These are phyloP conservation scores for Drosophila pectinifera DNA, from an alignment of 1,140 invertebrate genomes.

Conservation along the genomic window DNA sequence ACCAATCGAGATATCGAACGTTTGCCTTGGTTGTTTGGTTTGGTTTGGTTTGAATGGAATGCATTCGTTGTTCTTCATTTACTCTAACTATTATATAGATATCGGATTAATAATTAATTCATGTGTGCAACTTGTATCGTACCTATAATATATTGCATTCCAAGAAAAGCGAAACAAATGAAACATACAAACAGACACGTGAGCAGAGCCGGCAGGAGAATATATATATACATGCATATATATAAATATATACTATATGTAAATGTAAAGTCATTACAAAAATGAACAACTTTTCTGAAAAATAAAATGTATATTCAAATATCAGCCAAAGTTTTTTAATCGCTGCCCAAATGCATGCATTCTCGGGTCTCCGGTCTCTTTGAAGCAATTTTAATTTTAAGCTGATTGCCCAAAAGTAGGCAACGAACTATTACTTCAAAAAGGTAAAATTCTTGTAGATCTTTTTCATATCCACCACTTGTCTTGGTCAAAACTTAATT, in stretches of 20 bases:
- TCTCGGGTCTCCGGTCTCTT: too few relatives aligned
- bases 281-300: conserved; percentile 80
- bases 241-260: conserved; percentile 67
- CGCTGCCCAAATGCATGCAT: not conserved
- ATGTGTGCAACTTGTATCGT: conserved; percentile 64
- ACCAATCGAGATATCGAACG: conserved; percentile 28
- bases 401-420: conserved; percentile 1
- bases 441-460: too few relatives aligned
- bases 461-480: too few relatives aligned
- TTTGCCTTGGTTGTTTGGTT: conserved; percentile 60
- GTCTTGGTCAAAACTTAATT: too few relatives aligned
- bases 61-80: conserved; percentile 58
- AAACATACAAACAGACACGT: conserved; percentile 28
- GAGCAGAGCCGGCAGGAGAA: conserved; percentile 34
- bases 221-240: conserved; percentile 51
- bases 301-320: conserved; percentile 84
- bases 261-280: conserved; percentile 77
- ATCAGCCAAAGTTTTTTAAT: conserved; percentile 43
- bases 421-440: not conserved
- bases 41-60: conserved; percentile 52
- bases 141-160: conserved; percentile 44
- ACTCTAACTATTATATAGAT: conserved; percentile 43
- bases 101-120: conserved; percentile 59
- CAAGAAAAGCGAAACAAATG: conserved; percentile 32
- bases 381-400: too few relatives aligned